Base-by-base conservation (phyloP, 1,140 invertebrate genomes). In the Philotrypesis tridentata region DNA sequence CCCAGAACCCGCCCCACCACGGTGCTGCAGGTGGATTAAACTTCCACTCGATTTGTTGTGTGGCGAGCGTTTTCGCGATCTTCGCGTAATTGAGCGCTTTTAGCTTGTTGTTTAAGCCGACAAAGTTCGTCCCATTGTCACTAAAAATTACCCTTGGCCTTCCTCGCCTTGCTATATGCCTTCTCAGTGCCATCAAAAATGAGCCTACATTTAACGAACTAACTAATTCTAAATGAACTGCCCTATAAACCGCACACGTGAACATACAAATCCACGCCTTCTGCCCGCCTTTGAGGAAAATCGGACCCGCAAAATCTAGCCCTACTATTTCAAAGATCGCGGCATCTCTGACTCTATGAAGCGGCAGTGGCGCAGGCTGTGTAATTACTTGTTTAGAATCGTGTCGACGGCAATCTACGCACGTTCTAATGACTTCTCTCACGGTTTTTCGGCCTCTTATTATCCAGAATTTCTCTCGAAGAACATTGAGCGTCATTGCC, bases 91-190 rank as follows among this genome's bases (percentile, higher is more conserved):
- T 83, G 17, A 90, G 23, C 33, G 70, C 72, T 70, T 70, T 79
- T 5, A 89, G 85, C 37, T 79, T 48, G 74, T 89, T 90, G 21
- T 74, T 63, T 1, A 82, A 63, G 17, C 86, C 87, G n/a, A 83
- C 82, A 70, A 92, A 91, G 84, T 89, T 89, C 7, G 86, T 89
- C 0, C 86, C 91, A 73, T 92, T 92, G 79, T 92, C 89, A 61
- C 85, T 89, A 65, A 87, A 92, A 11, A 93, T 87, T 1, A 85
- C 85, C 1, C 61, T 67, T 1, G 88, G 89, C 80, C 87, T 79
- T 37, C 89, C 88, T 83, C 86, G 75, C 0, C 85, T 63, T 0
- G 72, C 83, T 12, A 89, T 83, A 43, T 87, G 86, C 6, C 84
- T 71, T 11, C 84, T 63, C 0, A 88, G 29, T 3, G 80, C 72